Conservation (phyloP, 2,888 invertebrate species). For the Palloptera scutellata region DNA sequence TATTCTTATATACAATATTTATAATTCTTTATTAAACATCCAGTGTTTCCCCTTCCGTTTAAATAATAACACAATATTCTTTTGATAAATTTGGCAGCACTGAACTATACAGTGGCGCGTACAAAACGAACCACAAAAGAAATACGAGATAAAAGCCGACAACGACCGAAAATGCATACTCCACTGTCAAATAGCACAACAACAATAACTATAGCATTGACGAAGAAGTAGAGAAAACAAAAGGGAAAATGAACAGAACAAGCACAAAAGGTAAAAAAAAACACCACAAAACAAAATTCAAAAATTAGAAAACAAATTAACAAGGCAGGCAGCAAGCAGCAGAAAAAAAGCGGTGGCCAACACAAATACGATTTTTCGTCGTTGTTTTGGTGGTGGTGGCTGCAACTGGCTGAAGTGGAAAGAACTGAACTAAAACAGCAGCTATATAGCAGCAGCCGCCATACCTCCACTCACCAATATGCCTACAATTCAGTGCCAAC, state of each 20-base stretch:
- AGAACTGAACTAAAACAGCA: constrained; percentile 4
- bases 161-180: constrained; percentile 24
- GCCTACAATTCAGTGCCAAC: too few relatives aligned
- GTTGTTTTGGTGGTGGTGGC: constrained; percentile 27
- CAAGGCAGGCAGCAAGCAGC: constrained; percentile 1
- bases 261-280: constrained; percentile 7
- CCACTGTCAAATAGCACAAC: constrained; percentile 33
- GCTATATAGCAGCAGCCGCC: constrained; percentile 2
- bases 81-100: too few relatives aligned
- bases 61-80: too few relatives aligned
- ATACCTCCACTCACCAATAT: too few relatives aligned
- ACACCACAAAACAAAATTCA: constrained; percentile 17
- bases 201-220: constrained; percentile 30
- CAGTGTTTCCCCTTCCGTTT: too few relatives aligned
- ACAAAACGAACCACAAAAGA: background rate
- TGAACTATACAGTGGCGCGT: background rate
- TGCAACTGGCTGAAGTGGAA: constrained; percentile 14
- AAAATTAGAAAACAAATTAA: constrained; percentile 19
- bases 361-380: constrained; percentile 14
- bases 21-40: too few relatives aligned
- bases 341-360: constrained; percentile 10
- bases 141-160: constrained; percentile 6
- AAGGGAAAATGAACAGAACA: constrained; percentile 15
- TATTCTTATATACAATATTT: too few relatives aligned
- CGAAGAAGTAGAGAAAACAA: constrained; percentile 24